Percentiles rank a stretch among this genome's conserved stretches.
phyloP scores from a whole-genome alignment of 2,888 invertebrate genomes.

The Amphipyra tragopoginis region DNA sequence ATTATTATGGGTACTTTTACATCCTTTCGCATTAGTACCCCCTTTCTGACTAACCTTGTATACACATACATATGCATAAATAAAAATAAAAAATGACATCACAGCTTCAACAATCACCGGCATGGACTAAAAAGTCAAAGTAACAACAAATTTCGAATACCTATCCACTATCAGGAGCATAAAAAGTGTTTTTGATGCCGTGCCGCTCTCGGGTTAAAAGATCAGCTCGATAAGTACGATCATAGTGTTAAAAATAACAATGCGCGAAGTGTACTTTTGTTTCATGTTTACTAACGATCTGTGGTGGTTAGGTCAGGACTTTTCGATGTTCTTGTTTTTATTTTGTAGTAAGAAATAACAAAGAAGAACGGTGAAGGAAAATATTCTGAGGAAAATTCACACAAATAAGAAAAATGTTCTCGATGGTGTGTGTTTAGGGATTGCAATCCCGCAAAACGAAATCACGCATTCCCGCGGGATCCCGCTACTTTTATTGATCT shows the following conservation, averaged over 20 bases:
- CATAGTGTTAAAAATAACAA: constrained; percentile 73
- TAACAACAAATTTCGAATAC: constrained; percentile 49
- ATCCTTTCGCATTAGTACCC: too few relatives aligned
- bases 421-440: too few relatives aligned
- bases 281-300: constrained; percentile 55
- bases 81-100: constrained; percentile 40
- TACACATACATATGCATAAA: not conserved
- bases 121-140: constrained; percentile 38
- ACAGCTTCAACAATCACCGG: constrained; percentile 36
- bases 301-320: constrained; percentile 34
- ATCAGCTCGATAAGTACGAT: constrained; percentile 75
- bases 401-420: too few relatives aligned
- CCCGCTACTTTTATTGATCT: too few relatives aligned
- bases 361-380: too few relatives aligned
- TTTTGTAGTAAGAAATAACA: not conserved
- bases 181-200: constrained; percentile 63
- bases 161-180: constrained; percentile 44
- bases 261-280: constrained; percentile 64
- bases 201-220: constrained; percentile 74
- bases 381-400: too few relatives aligned
- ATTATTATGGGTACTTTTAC: too few relatives aligned
- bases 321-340: constrained; percentile 36
- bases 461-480: too few relatives aligned
- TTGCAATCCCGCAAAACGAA: too few relatives aligned
- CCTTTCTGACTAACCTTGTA: too few relatives aligned